These are phyloP conservation scores for Cephus pulcher DNA, from an alignment of 2,888 invertebrate species.

Conservation along the genomic window DNA sequence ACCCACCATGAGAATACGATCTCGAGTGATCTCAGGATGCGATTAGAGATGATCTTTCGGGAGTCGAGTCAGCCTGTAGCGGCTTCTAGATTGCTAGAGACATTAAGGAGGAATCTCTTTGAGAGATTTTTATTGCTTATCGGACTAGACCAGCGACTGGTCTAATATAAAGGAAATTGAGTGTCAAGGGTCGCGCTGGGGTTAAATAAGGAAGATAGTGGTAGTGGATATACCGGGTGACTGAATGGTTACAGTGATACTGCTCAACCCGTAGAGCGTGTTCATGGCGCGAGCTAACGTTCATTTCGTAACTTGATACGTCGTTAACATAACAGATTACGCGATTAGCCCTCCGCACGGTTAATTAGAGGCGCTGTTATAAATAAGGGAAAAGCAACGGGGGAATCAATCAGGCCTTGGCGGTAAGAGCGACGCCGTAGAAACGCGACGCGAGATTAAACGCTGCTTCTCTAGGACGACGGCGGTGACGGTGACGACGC, in stretches of 20 bases:
- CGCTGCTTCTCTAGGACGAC: not conserved
- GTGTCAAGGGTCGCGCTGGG: not conserved
- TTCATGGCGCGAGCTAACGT: conserved; percentile 19
- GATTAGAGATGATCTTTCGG: not conserved
- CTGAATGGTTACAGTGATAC: not conserved
- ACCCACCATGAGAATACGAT: not conserved
- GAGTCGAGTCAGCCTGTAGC: not conserved
- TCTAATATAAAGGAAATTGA: not conserved
- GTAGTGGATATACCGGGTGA: not conserved
- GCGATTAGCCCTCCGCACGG: conserved; percentile 47
- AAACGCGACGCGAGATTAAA: not conserved
- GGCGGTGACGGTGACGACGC: not conserved
- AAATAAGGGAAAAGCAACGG: conserved; percentile 41
- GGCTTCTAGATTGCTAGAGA: not conserved
- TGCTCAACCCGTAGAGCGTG: not conserved
- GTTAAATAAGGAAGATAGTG: not conserved
- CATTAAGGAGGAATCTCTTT: not conserved
- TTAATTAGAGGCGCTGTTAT: conserved; percentile 52
- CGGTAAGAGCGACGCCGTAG: not conserved
- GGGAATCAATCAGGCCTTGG: conserved; percentile 43
- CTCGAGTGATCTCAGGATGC: not conserved
- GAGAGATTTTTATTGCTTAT: not conserved
- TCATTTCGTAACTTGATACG: conserved; percentile 54
- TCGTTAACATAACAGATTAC: conserved; percentile 54
- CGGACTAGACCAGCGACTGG: not conserved